Percentiles rank a stretch among this genome's conserved stretches.
Evolutionary conservation across 1,140 invertebrate species (phyloP).

Genomic region (Oppia nitens): DNA sequence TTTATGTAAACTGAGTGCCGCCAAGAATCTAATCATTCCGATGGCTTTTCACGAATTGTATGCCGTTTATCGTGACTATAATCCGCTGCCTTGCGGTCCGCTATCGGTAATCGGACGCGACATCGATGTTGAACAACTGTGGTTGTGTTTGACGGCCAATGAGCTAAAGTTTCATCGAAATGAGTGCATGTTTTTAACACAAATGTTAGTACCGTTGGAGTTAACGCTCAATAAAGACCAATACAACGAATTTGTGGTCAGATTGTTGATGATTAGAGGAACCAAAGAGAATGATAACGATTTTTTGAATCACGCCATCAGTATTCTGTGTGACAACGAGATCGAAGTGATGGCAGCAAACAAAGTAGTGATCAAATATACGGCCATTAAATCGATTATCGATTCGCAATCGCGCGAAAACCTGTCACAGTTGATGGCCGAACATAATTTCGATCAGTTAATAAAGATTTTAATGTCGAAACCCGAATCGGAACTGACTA

Average conservation of each 20-base stretch:
- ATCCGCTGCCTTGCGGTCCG: slow-evolving; percentile 1
- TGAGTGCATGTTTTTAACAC: slow-evolving; percentile 9
- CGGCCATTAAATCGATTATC: slow-evolving; percentile 9
- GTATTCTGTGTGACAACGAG: not conserved
- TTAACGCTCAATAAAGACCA: not conserved
- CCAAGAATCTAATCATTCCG: slow-evolving; percentile 8
- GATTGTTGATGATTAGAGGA: slow-evolving; percentile 12
- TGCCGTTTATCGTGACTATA: slow-evolving; percentile 8
- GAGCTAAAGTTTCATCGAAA: slow-evolving; percentile 11
- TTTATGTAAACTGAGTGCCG: not conserved
- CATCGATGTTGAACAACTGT: slow-evolving; percentile 7
- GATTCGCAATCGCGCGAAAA: slow-evolving; percentile 2
- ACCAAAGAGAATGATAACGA: slow-evolving; percentile 10
- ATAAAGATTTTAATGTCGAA: slow-evolving; percentile 10
- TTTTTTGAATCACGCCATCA: slow-evolving; percentile 2
- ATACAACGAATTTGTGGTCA: slow-evolving; percentile 9
- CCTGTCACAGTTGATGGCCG: not conserved
- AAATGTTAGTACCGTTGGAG: slow-evolving; percentile 2
- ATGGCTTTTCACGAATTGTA: slow-evolving; percentile 9
- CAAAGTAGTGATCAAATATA: slow-evolving; percentile 5
- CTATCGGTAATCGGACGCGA: not conserved
- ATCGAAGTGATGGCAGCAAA: slow-evolving; percentile 8
- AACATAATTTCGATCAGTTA: slow-evolving; percentile 13
- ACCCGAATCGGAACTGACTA: slow-evolving; percentile 12
- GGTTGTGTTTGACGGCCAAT: slow-evolving; percentile 9